Evolutionary conservation across 2,888 invertebrate genomes (phyloP).

Genomic region (Bimastos eiseni): DNA sequence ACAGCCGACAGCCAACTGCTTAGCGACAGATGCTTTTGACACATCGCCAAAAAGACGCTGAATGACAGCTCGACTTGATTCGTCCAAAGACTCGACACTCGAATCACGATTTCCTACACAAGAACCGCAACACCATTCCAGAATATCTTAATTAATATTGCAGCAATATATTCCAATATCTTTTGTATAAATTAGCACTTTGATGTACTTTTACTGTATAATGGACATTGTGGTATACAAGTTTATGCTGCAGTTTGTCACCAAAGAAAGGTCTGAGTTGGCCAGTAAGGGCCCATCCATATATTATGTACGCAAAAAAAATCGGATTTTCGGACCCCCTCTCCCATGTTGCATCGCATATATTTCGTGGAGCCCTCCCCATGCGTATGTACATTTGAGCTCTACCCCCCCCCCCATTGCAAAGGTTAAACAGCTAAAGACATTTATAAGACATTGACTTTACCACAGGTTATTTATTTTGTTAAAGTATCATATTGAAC

Average conservation of each 20-base stretch:
- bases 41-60: conserved; percentile 67
- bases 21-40: conserved; percentile 80
- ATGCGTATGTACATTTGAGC: too few species aligned
- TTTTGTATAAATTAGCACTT: neutral
- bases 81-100: neutral
- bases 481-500: too few species aligned
- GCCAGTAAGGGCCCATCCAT: too few species aligned
- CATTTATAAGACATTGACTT: too few species aligned
- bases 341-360: too few species aligned
- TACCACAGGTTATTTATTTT: too few species aligned
- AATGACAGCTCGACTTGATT: neutral
- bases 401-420: too few species aligned
- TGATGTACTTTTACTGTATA: neutral
- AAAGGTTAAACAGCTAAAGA: too few species aligned
- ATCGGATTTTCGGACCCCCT: too few species aligned
- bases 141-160: neutral
- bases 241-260: neutral
- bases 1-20: conserved; percentile 84
- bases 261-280: neutral
- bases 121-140: neutral
- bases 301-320: too few species aligned
- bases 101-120: neutral
- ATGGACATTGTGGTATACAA: neutral
- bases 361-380: too few species aligned
- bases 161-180: too few species aligned